Evolutionary conservation across 2,113 vertebrate species (phyloP), one percentile per base, ranked within the genome.

Genomic region (Rhodinocichla rosea): DNA sequence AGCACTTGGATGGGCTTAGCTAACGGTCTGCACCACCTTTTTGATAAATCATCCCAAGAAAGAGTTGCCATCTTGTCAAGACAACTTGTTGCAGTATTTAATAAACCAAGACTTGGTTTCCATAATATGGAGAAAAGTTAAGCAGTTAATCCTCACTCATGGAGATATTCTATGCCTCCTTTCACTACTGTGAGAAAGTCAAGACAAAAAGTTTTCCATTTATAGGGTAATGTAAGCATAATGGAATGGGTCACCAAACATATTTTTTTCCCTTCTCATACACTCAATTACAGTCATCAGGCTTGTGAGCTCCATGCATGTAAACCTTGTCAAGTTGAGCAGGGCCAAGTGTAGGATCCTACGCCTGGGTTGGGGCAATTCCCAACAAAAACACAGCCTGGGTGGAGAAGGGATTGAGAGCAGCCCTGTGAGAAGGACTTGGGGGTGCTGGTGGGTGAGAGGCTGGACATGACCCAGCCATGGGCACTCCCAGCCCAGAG

Each of bases 371-470:
- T 26, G 16, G 13, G 7, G 18, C 32, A 71, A 49, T 56, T 71
- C 26, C 21, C 15, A 6, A 7, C 3, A 39, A 8, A 45, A 45
- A 37, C 28, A 37, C 8, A 24, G 52, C 22, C 32, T 81, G 22
- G 27, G 4, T 10, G 15, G 18, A 37, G 42, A 57, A 80, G 3
- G 3, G 10, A 52, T 44, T 3, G 27, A 59, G 37, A 60, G 10
- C 42, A 50, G 12, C 26, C 9, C 23, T 30, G 10, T 0, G 3
- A 57, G 28, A 17, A 74, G 20, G 19, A 3, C 1, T 6, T 39
- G 19, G 27, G 13, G 27, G 2, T 64, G 21, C 50, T 49, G 50
- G 6, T 28, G 59, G 33, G 4, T 75, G 45, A 30, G 78, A 45
- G 24, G 33, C 52, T 60, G 69, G 45, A 21, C 44, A n/a, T 52